A percentile compares a stretch with the other conserved stretches of the same genome.
These are phyloP conservation scores for Eupithecia vulgata DNA, from an alignment of 2,888 invertebrate species.

Conservation along the genomic window DNA sequence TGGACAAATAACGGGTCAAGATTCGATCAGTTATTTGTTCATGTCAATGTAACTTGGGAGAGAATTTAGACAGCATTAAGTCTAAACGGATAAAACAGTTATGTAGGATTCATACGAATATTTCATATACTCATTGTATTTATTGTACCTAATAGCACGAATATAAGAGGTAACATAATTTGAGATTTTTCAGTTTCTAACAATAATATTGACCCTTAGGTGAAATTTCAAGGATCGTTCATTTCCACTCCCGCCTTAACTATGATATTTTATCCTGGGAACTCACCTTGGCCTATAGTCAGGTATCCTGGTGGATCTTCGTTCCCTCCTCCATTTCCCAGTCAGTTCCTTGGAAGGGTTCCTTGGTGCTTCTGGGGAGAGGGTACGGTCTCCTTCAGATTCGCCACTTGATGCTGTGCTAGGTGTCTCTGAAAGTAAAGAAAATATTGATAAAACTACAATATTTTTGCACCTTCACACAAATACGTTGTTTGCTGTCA, in stretches of 20 bases:
- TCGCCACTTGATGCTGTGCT: slow-evolving; percentile 79
- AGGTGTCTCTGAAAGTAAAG: slow-evolving; percentile 73
- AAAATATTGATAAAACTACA: slow-evolving; percentile 1
- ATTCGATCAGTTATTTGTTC: background rate
- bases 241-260: background rate
- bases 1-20: no score
- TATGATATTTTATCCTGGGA: background rate
- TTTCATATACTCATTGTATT: background rate
- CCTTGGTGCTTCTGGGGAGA: slow-evolving; percentile 73
- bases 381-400: slow-evolving; percentile 76
- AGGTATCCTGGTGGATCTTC: slow-evolving; percentile 81
- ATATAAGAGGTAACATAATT: background rate
- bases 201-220: background rate
- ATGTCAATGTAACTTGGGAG: background rate
- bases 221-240: background rate
- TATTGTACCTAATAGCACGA: background rate
- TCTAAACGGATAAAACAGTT: background rate
- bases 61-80: background rate
- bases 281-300: slow-evolving; percentile 77
- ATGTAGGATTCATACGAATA: background rate
- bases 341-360: slow-evolving; percentile 84
- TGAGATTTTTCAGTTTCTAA: background rate
- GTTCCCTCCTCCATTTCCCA: slow-evolving; percentile 89
- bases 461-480: background rate
- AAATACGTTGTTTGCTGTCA: background rate